Evolutionary conservation across 2,797 vertebrate genomes (phyloP), one percentile per base, ranked within the genome.

Genomic region (Bryconaethiops microstoma): DNA sequence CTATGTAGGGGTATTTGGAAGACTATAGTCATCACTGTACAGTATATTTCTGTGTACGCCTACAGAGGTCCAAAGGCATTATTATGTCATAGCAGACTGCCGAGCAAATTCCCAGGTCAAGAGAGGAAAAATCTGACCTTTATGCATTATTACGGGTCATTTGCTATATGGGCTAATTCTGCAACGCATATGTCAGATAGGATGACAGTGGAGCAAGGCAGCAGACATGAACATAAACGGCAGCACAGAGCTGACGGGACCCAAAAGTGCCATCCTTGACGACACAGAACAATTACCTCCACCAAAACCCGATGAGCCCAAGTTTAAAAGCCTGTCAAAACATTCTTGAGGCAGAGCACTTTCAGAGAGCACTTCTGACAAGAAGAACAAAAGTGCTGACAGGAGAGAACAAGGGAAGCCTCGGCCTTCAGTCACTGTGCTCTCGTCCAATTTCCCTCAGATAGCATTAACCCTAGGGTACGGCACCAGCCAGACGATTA

Each of bases 321-420:
- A 70, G 76, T 84, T 83, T 86, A 83, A 89, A 91, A 84, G 84
- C 79, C 79, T 87, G 85, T 89, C 87, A 88, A 87, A 90, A 88
- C 84, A 88, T 84, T 79, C 50, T 81, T 42, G 52, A 82, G 63
- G 84, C 64, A 39, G n/a, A 72, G 72, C 21, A 62, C 59, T 76
- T 50, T 48, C 82, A 77, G 64, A 60, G 62, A 67, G 82, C 77
- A 82, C 79, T 65, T 74, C 29, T 21, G 57, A 6, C 10, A 23
- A n/a, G 21, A 50, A 63, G 64, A 74, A 68, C 40, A 76, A 80
- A 80, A 77, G 45, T 48, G 54, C 75, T 79, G 78, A 67, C 54
- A 59, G 65, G 60, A 79, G 21, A 70, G n/a, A 77, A 76, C 39
- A 14, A 55, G 45, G 50, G 19, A 70, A 52, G 59, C 55, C 60